Evolutionary conservation across 1,140 invertebrate genomes (phyloP), one percentile per base, ranked within the genome.

Genomic region (Drosophila lowei): DNA sequence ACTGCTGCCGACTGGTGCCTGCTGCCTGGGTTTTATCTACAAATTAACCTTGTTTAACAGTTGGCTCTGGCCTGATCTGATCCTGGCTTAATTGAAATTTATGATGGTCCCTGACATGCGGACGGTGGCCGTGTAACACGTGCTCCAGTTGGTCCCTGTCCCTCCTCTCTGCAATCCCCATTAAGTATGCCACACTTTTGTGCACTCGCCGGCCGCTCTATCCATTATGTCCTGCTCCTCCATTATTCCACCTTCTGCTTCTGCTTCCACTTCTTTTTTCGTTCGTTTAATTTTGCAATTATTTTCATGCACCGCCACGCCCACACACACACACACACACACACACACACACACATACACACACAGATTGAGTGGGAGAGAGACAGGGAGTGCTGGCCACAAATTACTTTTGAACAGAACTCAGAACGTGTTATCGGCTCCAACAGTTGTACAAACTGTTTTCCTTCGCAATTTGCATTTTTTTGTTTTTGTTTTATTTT

Each of bases 371-470:
- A 46, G 42, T 30, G 59, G 25, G 43, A 47, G 28, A 46, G 9
- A 34, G 25, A 56, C 18, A 41, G 8, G 30, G 28, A 16, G 49
- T 21, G 23, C 47, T 43, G 61, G 59, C 70, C 81, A 57, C 78
- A 88, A 86, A 86, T 85, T 86, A 88, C 83, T 86, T 86, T 77
- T 74, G 83, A 81, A 74, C 64, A 77, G 64, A 66, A 86, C 72
- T 81, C 64, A 64, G 79, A 67, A 60, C 73, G 65, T 85, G 74
- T 85, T 85, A 85, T 85, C 81, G 83, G 77, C 59, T 77, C 74
- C 75, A 88, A 64, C 81, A 84, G 77, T 84, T 85, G 79, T 72
- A 70, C 61, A 63, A 85, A 85, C 72, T 85, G 79, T 71, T 63
- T 52, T 68, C 34, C 34, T 38, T 38, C 34, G 34, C 34, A 38